These are phyloP conservation scores for Petroica traversi DNA, from an alignment of 2,113 vertebrate genomes.

Conservation along the genomic window DNA sequence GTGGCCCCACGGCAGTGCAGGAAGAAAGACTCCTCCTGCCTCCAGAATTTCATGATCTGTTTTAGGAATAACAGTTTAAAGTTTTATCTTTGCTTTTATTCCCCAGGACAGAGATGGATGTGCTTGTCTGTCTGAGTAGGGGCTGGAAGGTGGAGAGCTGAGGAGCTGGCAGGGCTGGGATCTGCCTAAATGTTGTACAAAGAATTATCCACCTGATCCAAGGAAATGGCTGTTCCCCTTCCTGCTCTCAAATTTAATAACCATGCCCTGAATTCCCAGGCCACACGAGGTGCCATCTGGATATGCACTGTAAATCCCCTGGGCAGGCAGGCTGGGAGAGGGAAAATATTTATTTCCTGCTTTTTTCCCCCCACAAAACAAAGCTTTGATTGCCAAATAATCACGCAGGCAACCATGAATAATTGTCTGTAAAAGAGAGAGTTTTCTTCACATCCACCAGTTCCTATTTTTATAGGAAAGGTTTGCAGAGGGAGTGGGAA, in stretches of 20 bases:
- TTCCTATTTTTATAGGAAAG: not conserved
- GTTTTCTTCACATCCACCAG: not conserved
- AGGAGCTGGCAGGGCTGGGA: not conserved
- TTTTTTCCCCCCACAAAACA: not conserved
- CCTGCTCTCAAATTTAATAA: conserved; percentile 26
- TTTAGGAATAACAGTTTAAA: conserved; percentile 26
- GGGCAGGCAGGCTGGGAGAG: not conserved
- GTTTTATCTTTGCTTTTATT: conserved; percentile 42
- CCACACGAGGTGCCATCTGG: not conserved
- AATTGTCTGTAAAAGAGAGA: not conserved
- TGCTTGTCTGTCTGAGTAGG: conserved; percentile 4
- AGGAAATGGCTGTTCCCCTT: conserved; percentile 6
- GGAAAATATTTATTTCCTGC: not conserved
- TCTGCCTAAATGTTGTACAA: conserved; percentile 8
- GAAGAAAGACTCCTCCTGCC: not conserved
- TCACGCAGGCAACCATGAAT: not conserved
- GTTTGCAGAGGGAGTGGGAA: not conserved
- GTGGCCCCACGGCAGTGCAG: not conserved
- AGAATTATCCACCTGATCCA: not conserved
- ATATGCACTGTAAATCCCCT: not conserved
- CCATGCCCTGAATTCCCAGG: not conserved
- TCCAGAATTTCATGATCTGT: not conserved
- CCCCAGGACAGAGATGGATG: conserved; percentile 12
- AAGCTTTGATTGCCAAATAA: conserved; percentile 2
- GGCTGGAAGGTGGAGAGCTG: not conserved